phyloP scores from a whole-genome alignment of 37 sponge, comb jelly and placozoan species.

The Agelas oroides region DNA sequence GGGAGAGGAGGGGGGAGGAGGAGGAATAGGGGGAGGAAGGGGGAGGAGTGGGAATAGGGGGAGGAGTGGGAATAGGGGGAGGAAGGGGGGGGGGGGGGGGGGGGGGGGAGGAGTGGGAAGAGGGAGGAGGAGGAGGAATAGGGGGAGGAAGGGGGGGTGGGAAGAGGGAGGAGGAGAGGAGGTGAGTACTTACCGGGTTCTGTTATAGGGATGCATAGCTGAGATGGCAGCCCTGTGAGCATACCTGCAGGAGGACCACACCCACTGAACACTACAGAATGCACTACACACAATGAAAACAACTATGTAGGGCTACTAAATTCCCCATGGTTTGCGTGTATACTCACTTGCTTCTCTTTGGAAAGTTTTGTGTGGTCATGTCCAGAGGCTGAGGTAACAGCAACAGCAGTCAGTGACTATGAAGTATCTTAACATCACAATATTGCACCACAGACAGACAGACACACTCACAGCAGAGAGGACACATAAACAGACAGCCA shows the following conservation, averaged over 20 bases:
- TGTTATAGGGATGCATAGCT: constrained; percentile 81
- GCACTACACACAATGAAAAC: no score
- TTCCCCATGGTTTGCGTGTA: background rate
- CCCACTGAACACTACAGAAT: no score
- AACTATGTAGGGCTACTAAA: no score
- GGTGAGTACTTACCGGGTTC: constrained; percentile 57
- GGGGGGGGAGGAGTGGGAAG: no score
- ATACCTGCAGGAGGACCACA: constrained; percentile 33
- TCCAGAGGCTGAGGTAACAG: constrained; percentile 64
- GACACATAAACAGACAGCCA: no score
- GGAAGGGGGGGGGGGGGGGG: no score
- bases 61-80: no score
- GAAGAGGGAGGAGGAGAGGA: background rate
- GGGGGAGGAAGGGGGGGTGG: background rate
- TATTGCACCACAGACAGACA: background rate
- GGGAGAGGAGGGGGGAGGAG: background rate
- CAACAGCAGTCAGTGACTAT: background rate
- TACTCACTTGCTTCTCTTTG: constrained; percentile 80
- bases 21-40: background rate
- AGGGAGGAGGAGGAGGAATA: background rate
- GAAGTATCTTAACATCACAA: background rate
- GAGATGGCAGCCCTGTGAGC: constrained; percentile 77
- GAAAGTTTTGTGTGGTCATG: constrained; percentile 71
- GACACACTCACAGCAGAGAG: no score
- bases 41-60: no score